Conservation (phyloP, 37 sponge, comb jelly and placozoan species). For the Ephydatia muelleri region DNA sequence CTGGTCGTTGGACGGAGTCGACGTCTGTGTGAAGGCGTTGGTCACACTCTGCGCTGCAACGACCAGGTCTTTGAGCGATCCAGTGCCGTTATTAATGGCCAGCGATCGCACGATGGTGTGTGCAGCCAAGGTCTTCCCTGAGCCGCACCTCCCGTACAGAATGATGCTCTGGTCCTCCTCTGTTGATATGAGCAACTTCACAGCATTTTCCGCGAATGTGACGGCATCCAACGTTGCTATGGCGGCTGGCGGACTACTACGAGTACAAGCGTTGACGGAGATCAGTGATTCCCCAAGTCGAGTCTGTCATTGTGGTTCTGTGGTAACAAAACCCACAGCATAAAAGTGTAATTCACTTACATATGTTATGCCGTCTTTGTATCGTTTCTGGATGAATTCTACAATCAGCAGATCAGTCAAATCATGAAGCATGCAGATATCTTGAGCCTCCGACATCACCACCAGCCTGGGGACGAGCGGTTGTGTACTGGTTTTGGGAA, state of each 20-base stretch:
- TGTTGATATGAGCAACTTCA: not conserved
- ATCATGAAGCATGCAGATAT: not conserved
- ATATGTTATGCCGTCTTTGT: not conserved
- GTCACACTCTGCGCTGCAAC: not conserved
- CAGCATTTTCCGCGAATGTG: not conserved
- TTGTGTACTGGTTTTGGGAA: not conserved
- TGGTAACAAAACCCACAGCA: not conserved
- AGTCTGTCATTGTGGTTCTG: not conserved
- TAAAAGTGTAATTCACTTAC: not conserved
- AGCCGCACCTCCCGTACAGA: constrained; percentile 9
- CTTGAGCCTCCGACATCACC: not conserved
- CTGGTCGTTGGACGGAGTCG: not conserved
- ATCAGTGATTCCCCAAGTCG: not conserved
- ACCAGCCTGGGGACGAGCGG: not conserved
- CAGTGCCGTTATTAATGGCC: too few species aligned
- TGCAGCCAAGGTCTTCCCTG: constrained; percentile 1
- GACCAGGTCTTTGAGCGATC: not conserved
- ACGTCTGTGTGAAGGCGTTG: not conserved
- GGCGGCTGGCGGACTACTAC: not conserved
- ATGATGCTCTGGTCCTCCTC: constrained; percentile 34
- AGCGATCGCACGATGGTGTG: not conserved
- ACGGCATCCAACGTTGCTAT: not conserved
- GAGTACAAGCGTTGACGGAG: not conserved
- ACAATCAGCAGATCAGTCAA: not conserved
- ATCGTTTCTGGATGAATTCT: not conserved